Base-by-base conservation (phyloP, 2,797 vertebrate genomes). In the Sebastes cheni region DNA sequence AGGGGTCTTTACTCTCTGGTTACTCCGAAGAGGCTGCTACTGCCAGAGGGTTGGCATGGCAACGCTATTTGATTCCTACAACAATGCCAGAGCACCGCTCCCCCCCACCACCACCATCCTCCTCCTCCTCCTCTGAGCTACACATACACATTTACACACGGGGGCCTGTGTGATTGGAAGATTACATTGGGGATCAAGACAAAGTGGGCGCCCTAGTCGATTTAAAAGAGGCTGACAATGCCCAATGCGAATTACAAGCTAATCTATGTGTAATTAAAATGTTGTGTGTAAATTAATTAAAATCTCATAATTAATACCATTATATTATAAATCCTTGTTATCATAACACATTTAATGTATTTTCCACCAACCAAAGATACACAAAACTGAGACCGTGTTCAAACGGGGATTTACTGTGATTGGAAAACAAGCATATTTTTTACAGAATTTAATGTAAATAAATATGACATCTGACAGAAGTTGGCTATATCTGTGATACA, bases 21-120 rank as follows among this genome's bases (percentile, higher is more conserved):
- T 96, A 94, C 92, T 89, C 92, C 92, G 86, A 92, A 93, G 88
- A 92, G 94, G 89, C 93, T 94, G 93, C 93, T 86, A 83, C 90
- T 93, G 94, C 94, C 91, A 90, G 88, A 85, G 81, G 83, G 94
- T 96, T 80, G 82, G 93, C 91, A 96, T 96, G 94, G 95, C 89
- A 96, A 96, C 94, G 68, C 91, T 93, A 91, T 95, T 95, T 92
- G 93, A 96, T 96, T 95, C 93, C 93, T 94, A 90, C 94, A 96
- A 95, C 95, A 96, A 96, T 96, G 92, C 93, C 90, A 79, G 90
- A 87, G 73, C 81, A 18, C 88, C 88, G 56, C 88, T 56, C 62
- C 83, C 87, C 85, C 36, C 82, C 86, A 82, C 67, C 72, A 50
- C 5, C 60, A 72, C 13, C 30, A 32, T 59, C 76, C 70, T 58